These are phyloP conservation scores for Lasioglossum morio DNA, from an alignment of 2,888 invertebrate genomes.

Conservation along the genomic window DNA sequence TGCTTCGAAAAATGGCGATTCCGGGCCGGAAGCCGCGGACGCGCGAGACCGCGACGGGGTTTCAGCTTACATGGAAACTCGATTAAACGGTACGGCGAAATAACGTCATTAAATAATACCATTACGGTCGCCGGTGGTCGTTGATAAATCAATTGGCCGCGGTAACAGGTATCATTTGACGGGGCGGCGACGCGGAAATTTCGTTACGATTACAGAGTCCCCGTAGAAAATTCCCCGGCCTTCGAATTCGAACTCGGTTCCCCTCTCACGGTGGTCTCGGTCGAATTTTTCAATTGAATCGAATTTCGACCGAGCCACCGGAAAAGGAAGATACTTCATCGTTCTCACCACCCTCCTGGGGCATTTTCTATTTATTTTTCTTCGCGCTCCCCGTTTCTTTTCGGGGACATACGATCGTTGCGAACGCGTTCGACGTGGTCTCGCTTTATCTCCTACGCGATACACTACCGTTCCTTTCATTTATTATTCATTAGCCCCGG, in stretches of 20 bases:
- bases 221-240: conserved; percentile 21
- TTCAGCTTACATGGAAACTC: conserved; percentile 60
- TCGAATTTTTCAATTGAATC: conserved; percentile 2
- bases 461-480: not conserved
- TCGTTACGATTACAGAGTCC: conserved; percentile 14
- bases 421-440: not conserved
- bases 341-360: not conserved
- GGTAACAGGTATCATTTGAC: conserved; percentile 22
- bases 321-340: not conserved
- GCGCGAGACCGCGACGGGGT: conserved; percentile 43
- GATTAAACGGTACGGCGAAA: conserved; percentile 46
- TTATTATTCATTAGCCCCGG: not conserved
- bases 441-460: not conserved
- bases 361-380: not conserved
- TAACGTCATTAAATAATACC: conserved; percentile 55
- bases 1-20: conserved; percentile 42
- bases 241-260: conserved; percentile 11
- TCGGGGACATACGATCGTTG: not conserved
- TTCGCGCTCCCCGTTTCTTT: not conserved
- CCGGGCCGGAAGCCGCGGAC: conserved; percentile 40
- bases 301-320: not conserved
- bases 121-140: conserved; percentile 48
- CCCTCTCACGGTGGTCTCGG: not conserved
- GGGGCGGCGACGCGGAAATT: conserved; percentile 2
- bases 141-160: conserved; percentile 43